Evolutionary conservation across 1,140 invertebrate species (phyloP).

Genomic region (Diorhabda carinulata): DNA sequence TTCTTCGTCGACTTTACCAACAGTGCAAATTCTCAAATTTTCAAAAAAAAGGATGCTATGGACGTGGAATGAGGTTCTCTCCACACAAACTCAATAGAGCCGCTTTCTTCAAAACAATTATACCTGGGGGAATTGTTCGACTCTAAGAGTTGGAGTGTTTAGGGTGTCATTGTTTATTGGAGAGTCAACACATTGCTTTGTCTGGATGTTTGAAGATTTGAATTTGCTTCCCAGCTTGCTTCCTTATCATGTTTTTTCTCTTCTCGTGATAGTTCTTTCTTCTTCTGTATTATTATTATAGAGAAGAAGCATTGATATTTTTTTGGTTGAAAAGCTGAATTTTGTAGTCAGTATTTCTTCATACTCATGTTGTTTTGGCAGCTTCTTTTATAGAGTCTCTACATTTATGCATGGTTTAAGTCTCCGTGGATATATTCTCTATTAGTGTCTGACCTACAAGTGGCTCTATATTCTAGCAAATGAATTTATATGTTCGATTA

Average conservation of each 20-base stretch:
- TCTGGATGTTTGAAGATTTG: not conserved
- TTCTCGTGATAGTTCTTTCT: slow-evolving; percentile 4
- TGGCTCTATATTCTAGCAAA: too few relatives aligned
- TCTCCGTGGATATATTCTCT: too few relatives aligned
- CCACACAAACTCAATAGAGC: not conserved
- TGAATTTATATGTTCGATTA: too few relatives aligned
- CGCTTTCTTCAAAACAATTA: not conserved
- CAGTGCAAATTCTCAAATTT: not conserved
- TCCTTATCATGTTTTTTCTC: slow-evolving; percentile 3
- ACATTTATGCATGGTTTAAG: too few relatives aligned
- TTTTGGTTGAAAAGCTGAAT: too few relatives aligned
- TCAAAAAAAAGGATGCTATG: slow-evolving; percentile 1
- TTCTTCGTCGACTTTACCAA: too few relatives aligned
- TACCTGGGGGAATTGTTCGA: too few relatives aligned
- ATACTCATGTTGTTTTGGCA: not conserved
- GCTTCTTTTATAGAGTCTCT: too few relatives aligned
- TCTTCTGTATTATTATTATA: not conserved
- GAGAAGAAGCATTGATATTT: too few relatives aligned
- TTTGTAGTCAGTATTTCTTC: too few relatives aligned
- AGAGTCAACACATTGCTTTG: slow-evolving; percentile 6
- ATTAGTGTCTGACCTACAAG: too few relatives aligned
- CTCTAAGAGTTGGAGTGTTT: not conserved
- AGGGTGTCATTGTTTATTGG: slow-evolving; percentile 3
- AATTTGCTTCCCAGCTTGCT: not conserved
- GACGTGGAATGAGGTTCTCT: slow-evolving; percentile 5